phyloP scores from a whole-genome alignment of 2,888 invertebrate species.

The Lasioglossum morio region DNA sequence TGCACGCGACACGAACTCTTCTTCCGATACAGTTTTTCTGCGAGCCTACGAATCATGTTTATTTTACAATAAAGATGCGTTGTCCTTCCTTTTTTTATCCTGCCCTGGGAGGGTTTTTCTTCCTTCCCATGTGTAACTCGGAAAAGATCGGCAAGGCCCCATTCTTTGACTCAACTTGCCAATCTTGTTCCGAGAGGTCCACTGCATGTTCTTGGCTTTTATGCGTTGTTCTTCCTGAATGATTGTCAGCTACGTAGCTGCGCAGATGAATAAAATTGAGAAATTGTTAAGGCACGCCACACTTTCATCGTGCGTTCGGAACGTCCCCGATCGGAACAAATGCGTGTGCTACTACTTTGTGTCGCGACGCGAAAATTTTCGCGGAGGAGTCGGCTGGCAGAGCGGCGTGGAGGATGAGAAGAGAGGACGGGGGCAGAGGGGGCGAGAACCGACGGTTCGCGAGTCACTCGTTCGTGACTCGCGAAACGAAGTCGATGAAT shows the following conservation, averaged over 20 bases:
- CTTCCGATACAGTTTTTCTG: neutral
- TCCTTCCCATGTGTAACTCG: too few relatives aligned
- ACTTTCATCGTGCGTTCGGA: neutral
- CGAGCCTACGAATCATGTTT: too few relatives aligned
- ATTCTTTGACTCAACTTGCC: too few relatives aligned
- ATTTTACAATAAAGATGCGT: neutral
- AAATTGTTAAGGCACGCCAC: too few relatives aligned
- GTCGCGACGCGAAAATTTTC: neutral
- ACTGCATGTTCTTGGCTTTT: too few relatives aligned
- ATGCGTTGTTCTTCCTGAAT: too few relatives aligned
- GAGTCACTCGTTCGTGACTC: constrained; percentile 53
- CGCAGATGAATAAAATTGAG: too few relatives aligned
- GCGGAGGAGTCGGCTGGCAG: neutral
- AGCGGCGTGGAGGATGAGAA: neutral
- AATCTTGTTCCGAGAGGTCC: too few relatives aligned
- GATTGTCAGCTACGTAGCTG: too few relatives aligned
- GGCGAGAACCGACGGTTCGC: constrained; percentile 13
- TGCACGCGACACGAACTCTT: neutral
- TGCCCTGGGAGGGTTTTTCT: too few relatives aligned
- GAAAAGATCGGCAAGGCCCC: too few relatives aligned
- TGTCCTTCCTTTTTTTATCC: too few relatives aligned
- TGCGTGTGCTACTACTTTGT: neutral
- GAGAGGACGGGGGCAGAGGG: neutral
- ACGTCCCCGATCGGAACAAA: neutral
- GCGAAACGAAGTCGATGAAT: constrained; percentile 63